phyloP scores from a whole-genome alignment of 2,888 invertebrate genomes.

The Agrypnus murinus region DNA sequence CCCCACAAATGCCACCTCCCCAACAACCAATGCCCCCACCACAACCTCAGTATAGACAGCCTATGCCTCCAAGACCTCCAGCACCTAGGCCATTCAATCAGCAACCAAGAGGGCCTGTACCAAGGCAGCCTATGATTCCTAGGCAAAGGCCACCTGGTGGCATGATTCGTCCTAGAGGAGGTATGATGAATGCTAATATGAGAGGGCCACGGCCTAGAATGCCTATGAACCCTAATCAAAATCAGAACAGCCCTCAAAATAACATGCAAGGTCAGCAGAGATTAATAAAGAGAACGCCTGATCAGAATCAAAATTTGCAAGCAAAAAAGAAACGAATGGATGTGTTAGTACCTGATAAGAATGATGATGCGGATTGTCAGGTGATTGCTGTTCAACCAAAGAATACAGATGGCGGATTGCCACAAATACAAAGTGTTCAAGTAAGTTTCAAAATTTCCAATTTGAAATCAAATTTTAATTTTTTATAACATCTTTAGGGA shows the following conservation, averaged over 20 bases:
- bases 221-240: conserved; percentile 22
- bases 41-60: conserved; percentile 62
- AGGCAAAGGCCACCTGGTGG: conserved; percentile 53
- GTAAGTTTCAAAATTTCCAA: conserved; percentile 66
- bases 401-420: conserved; percentile 77
- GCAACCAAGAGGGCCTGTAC: conserved; percentile 47
- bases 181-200: conserved; percentile 53
- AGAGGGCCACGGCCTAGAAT: conserved; percentile 57
- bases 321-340: conserved; percentile 75
- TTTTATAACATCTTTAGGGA: conserved; percentile 58
- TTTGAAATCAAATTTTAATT: too few relatives aligned
- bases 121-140: conserved; percentile 44
- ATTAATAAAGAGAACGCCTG: conserved; percentile 62
- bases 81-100: conserved; percentile 65
- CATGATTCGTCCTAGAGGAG: conserved; percentile 61
- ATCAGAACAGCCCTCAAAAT: conserved; percentile 23
- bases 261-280: conserved; percentile 59
- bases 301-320: conserved; percentile 65
- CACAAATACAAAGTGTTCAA: conserved; percentile 84
- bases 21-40: conserved; percentile 58
- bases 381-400: conserved; percentile 84
- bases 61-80: conserved; percentile 52
- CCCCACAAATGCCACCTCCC: conserved; percentile 58
- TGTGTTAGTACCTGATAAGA: conserved; percentile 79
- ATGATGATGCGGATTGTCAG: conserved; percentile 84